Base-by-base conservation (phyloP, 2,113 vertebrate genomes). In the Thryonomys swinderianus region DNA sequence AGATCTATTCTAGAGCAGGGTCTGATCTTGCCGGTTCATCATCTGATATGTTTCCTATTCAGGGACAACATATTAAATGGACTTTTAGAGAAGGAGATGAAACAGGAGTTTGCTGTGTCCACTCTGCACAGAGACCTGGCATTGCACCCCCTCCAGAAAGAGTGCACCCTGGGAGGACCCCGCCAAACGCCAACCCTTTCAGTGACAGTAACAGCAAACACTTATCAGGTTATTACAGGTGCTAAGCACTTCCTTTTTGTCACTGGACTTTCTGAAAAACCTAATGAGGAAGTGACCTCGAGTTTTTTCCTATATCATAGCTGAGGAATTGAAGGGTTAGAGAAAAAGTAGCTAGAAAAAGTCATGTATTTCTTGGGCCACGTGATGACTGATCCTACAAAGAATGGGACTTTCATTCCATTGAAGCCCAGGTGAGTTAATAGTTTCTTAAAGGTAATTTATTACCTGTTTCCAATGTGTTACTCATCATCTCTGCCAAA, bases 341-440 rank as follows among this genome's bases (percentile, higher is more conserved):
- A 84, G 27, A 91, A 53, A 91, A 91, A 73, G 66, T 78, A 53
- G 87, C 23, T 92, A 93, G 40, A 21, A 62, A 64, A 82, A 78
- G 13, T 85, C 85, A 82, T 59, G 13, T 66, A 40, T 57, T 93
- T 82, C 34, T 93, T 85, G 62, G 30, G 21, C 57, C 27, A 45
- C 80, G 27, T 78, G 71, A 66, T 30, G 62, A 3, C 85, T 85
- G 32, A 55, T 87, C 55, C 34, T 13, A 42, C n/a, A 71, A 67
- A 93, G 57, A 79, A 69, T 8, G 48, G 27, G 18, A 37, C 69
- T 91, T 88, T 95, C n/a, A 23, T 95, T 96, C 71, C 61, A 37
- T 45, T 90, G 40, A 71, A n/a, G 55, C 11, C 2, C 4, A 30
- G 4, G 6, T 20, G 1, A 78, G 16, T 61, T 74, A 64, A 82